Conservation (phyloP, 2,888 invertebrate genomes). For the Sphaerophoria rueppellii region DNA sequence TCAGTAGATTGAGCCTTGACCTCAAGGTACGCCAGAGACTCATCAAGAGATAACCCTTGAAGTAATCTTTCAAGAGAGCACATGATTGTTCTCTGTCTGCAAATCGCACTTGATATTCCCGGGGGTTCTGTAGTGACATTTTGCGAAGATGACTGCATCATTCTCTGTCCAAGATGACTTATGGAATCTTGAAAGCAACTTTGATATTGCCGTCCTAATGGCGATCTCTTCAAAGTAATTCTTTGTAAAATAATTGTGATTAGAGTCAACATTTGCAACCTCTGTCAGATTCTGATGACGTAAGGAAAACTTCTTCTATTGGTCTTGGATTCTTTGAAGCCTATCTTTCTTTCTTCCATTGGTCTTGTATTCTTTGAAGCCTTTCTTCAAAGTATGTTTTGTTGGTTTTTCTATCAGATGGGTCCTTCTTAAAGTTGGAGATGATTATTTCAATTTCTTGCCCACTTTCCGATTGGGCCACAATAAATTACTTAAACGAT, state of each 20-base stretch:
- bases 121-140: neutral
- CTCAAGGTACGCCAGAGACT: neutral
- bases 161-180: neutral
- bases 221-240: neutral
- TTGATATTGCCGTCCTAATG: neutral
- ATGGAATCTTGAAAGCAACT: neutral
- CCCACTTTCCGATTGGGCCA: neutral
- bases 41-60: neutral
- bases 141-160: neutral
- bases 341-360: neutral
- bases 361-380: neutral
- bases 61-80: constrained; percentile 8
- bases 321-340: no score
- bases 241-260: no score
- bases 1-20: neutral
- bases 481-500: no score
- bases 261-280: neutral
- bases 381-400: neutral
- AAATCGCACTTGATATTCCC: neutral
- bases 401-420: neutral
- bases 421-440: neutral
- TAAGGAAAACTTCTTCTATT: no score
- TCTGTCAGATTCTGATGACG: no score
- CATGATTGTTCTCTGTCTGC: constrained; percentile 1
- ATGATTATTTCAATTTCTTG: neutral